A percentile compares a stretch with the other conserved stretches of the same genome.
phyloP scores from a whole-genome alignment of 1,140 invertebrate species.

The Aradophagus sp. region DNA sequence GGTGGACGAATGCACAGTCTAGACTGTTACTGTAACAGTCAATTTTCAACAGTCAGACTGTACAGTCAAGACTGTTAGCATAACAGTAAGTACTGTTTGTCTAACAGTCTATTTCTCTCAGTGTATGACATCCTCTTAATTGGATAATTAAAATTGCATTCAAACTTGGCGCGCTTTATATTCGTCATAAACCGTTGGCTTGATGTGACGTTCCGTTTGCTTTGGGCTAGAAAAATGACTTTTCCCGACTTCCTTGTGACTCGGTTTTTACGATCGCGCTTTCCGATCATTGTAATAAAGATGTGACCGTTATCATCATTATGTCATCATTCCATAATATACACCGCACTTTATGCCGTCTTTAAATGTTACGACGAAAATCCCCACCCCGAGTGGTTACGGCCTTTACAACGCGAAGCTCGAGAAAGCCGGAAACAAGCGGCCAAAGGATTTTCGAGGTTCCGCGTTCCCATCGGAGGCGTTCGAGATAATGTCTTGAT shows the following conservation, averaged over 20 bases:
- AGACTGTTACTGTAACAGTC: no score
- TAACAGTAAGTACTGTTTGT: no score
- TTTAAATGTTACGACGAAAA: constrained; percentile 40
- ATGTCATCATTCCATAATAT: constrained; percentile 50
- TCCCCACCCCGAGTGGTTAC: constrained; percentile 15
- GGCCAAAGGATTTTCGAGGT: constrained; percentile 39
- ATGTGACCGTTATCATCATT: constrained; percentile 46
- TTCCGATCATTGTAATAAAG: constrained; percentile 41
- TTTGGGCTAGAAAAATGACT: no score
- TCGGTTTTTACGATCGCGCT: constrained; percentile 26
- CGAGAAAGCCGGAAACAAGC: constrained; percentile 47
- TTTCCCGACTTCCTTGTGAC: constrained; percentile 25
- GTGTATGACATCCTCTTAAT: no score
- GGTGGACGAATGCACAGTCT: no score
- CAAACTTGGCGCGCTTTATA: no score
- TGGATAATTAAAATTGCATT: no score
- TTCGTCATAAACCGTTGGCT: no score
- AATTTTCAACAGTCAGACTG: no score
- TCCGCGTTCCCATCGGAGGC: constrained; percentile 30
- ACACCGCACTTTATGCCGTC: constrained; percentile 40
- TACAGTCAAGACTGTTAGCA: no score
- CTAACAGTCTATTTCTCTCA: no score
- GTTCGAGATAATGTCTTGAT: constrained; percentile 25
- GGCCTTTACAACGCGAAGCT: constrained; percentile 25
- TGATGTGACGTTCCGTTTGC: no score